These are phyloP conservation scores for Lindbergichthys nudifrons DNA, from an alignment of 2,797 vertebrate species.

Conservation along the genomic window DNA sequence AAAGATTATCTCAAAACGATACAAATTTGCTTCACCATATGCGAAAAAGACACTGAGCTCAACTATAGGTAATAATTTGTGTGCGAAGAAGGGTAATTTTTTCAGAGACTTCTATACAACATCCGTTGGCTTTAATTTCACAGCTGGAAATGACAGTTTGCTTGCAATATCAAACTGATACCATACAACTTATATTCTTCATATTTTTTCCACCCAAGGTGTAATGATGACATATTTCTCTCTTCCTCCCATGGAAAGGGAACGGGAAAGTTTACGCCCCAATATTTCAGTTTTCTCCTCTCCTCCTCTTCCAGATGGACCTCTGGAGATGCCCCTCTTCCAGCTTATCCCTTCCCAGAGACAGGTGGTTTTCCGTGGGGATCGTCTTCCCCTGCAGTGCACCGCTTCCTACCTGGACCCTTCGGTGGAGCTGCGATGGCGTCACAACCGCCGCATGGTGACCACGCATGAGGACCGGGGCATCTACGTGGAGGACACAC, in stretches of 20 bases:
- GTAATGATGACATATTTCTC: constrained; percentile 26
- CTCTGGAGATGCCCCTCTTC: constrained; percentile 91
- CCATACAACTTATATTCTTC: background rate
- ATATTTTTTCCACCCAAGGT: constrained; percentile 11
- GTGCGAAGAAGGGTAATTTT: no score
- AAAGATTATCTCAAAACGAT: no score
- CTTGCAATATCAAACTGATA: background rate
- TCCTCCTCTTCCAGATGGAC: constrained; percentile 80
- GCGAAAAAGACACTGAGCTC: no score
- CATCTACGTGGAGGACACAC: constrained; percentile 89
- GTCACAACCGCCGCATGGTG: constrained; percentile 81
- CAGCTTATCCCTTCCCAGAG: constrained; percentile 93
- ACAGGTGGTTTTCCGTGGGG: constrained; percentile 92
- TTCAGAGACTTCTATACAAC: no score
- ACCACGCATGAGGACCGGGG: constrained; percentile 86
- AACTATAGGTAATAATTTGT: no score
- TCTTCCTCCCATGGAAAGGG: background rate
- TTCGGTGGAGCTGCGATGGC: constrained; percentile 87
- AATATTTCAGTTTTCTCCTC: constrained; percentile 37
- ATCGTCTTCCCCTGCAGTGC: constrained; percentile 92
- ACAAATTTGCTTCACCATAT: no score
- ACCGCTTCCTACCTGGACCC: constrained; percentile 88
- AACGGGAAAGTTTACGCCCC: constrained; percentile 21
- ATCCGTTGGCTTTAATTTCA: no score
- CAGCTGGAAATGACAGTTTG: background rate